Evolutionary conservation across 2,113 vertebrate species (phyloP), one percentile per base, ranked within the genome.

Genomic region (Peromyscus polionotus): DNA sequence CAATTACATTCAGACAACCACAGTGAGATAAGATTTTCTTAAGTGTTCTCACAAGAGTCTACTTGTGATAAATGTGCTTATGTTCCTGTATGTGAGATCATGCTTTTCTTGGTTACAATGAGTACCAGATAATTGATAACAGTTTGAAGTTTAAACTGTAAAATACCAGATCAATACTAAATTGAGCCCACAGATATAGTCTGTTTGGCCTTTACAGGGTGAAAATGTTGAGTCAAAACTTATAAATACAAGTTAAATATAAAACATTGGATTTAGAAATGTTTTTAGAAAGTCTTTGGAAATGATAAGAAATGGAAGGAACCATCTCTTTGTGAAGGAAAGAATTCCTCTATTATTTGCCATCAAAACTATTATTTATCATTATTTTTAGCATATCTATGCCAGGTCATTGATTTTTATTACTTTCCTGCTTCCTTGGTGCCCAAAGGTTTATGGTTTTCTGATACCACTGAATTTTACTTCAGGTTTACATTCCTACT

Each of bases 401-500:
- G 4, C 7, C 5, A 31, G 28, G 36, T 75, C 11, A 88, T 7
- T 80, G 24, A 42, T 91, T 96, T 93, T 89, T 61, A 73, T 90
- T 48, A 63, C 26, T 90, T 65, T 2, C 12, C n/a, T 24, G 36
- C 1, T 10, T 36, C 16, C 51, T 77, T 90, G 31, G 28, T 57
- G 3, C 61, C 75, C 10, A 61, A 95, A 51, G 63, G 39, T 22
- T 73, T 16, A 2, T 48, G 28, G 36, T 59, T 19, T 88, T 19
- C 2, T 84, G 51, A 57, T 59, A 79, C 26, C 36, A 72, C 14
- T 80, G 6, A 57, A 39, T 77, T 54, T 75, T 88, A 88, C 65
- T 94, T 72, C 45, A 59, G 19, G 42, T 91, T 95, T 90, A 93
- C 7, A 48, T 77, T 88, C n/a, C 70, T 59, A 36, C 48, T 77